Evolutionary conservation across 2,888 invertebrate species (phyloP).

Genomic region (Campoplex capitator): DNA sequence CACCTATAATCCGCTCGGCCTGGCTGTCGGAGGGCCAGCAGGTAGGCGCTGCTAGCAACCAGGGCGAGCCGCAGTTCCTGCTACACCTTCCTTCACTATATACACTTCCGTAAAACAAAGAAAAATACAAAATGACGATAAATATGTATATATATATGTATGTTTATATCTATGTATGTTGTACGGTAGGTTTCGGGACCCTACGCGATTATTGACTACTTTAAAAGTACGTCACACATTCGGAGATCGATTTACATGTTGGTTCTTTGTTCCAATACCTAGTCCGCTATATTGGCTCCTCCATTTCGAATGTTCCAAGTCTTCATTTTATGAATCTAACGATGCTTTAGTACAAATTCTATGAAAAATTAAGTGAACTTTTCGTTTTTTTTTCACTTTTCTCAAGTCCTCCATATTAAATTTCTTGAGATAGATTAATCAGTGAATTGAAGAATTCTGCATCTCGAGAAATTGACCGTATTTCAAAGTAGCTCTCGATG

Average conservation of each 20-base stretch:
- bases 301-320: background rate
- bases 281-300: slow-evolving; percentile 7
- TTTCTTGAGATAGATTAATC: background rate
- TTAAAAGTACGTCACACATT: slow-evolving; percentile 30
- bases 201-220: slow-evolving; percentile 13
- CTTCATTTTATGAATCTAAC: background rate
- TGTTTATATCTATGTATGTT: slow-evolving; percentile 50
- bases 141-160: slow-evolving; percentile 31
- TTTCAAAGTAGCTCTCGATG: background rate
- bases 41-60: slow-evolving; percentile 87
- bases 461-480: background rate
- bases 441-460: background rate
- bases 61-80: slow-evolving; percentile 84
- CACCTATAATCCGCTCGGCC: slow-evolving; percentile 94
- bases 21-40: slow-evolving; percentile 92
- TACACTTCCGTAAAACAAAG: slow-evolving; percentile 61
- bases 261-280: slow-evolving; percentile 4
- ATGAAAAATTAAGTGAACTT: background rate
- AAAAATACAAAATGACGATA: slow-evolving; percentile 29
- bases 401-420: background rate
- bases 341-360: background rate
- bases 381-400: background rate
- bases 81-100: slow-evolving; percentile 80
- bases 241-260: background rate
- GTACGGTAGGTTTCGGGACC: slow-evolving; percentile 55